phyloP scores from a whole-genome alignment of 2,888 invertebrate genomes.

The Argyra leucocephala region DNA sequence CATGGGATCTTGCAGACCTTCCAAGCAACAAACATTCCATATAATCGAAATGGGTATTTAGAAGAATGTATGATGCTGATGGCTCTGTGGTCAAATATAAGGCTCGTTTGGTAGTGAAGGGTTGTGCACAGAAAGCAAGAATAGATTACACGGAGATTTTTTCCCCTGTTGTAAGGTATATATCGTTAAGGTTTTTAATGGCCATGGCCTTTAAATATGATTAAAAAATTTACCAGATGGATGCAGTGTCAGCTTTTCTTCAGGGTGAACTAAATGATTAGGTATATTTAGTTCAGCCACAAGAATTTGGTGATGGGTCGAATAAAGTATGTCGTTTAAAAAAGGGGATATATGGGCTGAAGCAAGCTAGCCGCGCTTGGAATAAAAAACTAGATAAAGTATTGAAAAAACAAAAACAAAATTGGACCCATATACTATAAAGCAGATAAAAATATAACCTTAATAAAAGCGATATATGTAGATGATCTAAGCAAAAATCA shows the following conservation, averaged over 20 bases:
- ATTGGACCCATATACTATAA: slow-evolving; percentile 20
- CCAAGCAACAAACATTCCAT: slow-evolving; percentile 12
- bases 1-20: slow-evolving; percentile 15
- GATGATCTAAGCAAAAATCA: slow-evolving; percentile 19
- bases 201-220: slow-evolving; percentile 15
- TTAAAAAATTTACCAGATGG: slow-evolving; percentile 18
- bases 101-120: slow-evolving; percentile 15
- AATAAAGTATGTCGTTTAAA: slow-evolving; percentile 15
- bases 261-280: slow-evolving; percentile 18
- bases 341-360: slow-evolving; percentile 21
- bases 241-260: slow-evolving; percentile 19
- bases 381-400: slow-evolving; percentile 17
- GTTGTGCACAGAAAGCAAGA: slow-evolving; percentile 12
- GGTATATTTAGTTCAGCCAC: slow-evolving; percentile 19
- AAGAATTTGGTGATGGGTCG: slow-evolving; percentile 18
- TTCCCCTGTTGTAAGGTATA: slow-evolving; percentile 16
- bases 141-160: slow-evolving; percentile 14
- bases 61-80: slow-evolving; percentile 11
- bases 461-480: slow-evolving; percentile 21
- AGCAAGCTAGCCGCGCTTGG: slow-evolving; percentile 20
- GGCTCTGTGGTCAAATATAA: slow-evolving; percentile 12
- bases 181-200: slow-evolving; percentile 16
- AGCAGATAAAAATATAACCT: slow-evolving; percentile 12
- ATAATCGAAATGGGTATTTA: slow-evolving; percentile 16
- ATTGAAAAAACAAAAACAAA: slow-evolving; percentile 12